Evolutionary conservation across 2,888 invertebrate species (phyloP).

Genomic region (Onchidella celtica): DNA sequence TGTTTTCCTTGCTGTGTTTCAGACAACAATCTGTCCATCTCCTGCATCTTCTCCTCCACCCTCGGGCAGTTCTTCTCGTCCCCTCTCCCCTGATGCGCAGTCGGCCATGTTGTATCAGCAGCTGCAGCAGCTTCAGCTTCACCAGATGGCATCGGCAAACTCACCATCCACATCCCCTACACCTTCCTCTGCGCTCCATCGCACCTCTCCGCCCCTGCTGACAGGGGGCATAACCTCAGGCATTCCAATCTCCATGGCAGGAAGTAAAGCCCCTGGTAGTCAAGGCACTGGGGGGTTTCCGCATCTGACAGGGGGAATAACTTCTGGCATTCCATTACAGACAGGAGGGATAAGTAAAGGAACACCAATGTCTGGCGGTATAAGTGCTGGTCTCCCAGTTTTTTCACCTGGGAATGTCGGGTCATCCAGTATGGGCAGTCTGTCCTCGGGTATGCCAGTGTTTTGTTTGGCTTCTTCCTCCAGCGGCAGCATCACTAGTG

Average conservation of each 20-base stretch:
- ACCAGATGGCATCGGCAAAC: slow-evolving; percentile 56
- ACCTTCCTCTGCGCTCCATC: slow-evolving; percentile 10
- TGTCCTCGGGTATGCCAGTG: not conserved
- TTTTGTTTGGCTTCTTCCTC: not conserved
- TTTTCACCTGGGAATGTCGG: not conserved
- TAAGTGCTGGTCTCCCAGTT: slow-evolving; percentile 42
- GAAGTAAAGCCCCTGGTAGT: not conserved
- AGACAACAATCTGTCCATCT: slow-evolving; percentile 50
- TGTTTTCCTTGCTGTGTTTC: slow-evolving; percentile 6
- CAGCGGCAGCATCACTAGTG: slow-evolving; percentile 32
- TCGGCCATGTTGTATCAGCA: slow-evolving; percentile 79
- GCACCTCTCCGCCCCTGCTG: slow-evolving; percentile 22
- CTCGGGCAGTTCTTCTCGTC: slow-evolving; percentile 47
- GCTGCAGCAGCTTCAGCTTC: slow-evolving; percentile 80
- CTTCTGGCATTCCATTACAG: slow-evolving; percentile 34
- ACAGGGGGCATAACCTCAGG: slow-evolving; percentile 44
- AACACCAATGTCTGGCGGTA: slow-evolving; percentile 49
- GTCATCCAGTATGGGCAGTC: not conserved
- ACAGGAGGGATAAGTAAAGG: slow-evolving; percentile 26
- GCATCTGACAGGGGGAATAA: slow-evolving; percentile 52
- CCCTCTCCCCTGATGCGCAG: slow-evolving; percentile 40
- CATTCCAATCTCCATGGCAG: slow-evolving; percentile 23
- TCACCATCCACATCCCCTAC: slow-evolving; percentile 41
- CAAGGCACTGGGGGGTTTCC: slow-evolving; percentile 35
- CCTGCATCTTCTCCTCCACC: slow-evolving; percentile 70